phyloP scores from a whole-genome alignment of 2,797 vertebrate species.

The Neomorphus geoffroyi region DNA sequence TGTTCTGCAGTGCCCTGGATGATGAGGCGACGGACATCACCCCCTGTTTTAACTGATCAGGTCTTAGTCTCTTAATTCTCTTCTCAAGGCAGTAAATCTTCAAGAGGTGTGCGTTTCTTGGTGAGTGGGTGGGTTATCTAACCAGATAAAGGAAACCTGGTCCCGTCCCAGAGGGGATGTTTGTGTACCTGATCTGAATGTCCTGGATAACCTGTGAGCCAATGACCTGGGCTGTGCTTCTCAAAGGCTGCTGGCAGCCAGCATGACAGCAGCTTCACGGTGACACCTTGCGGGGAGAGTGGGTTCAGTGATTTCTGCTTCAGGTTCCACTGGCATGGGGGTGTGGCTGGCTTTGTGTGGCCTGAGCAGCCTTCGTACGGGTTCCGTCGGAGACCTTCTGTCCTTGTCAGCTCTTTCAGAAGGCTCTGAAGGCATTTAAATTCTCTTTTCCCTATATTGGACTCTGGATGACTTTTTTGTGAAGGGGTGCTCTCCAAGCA shows the following conservation, averaged over 20 bases:
- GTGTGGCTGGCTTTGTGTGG: not conserved
- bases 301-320: not conserved
- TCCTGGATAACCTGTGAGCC: not conserved
- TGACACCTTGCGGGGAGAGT: not conserved
- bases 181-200: not conserved
- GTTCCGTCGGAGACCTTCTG: not conserved
- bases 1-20: not conserved
- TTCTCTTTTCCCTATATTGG: not conserved
- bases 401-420: not conserved
- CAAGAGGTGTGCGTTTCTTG: not conserved
- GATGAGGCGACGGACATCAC: not conserved
- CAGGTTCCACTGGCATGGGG: fast-evolving
- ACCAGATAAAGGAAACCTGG: not conserved
- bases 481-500: not conserved
- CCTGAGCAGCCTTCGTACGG: fast-evolving
- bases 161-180: not conserved
- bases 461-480: not conserved
- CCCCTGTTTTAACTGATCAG: not conserved
- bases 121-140: slow-evolving; percentile 55
- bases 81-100: not conserved
- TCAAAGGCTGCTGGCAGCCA: not conserved
- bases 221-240: not conserved
- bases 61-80: not conserved
- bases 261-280: not conserved
- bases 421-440: not conserved